These are phyloP conservation scores for Tiliacea citrago DNA, from an alignment of 2,888 invertebrate genomes.

Conservation along the genomic window DNA sequence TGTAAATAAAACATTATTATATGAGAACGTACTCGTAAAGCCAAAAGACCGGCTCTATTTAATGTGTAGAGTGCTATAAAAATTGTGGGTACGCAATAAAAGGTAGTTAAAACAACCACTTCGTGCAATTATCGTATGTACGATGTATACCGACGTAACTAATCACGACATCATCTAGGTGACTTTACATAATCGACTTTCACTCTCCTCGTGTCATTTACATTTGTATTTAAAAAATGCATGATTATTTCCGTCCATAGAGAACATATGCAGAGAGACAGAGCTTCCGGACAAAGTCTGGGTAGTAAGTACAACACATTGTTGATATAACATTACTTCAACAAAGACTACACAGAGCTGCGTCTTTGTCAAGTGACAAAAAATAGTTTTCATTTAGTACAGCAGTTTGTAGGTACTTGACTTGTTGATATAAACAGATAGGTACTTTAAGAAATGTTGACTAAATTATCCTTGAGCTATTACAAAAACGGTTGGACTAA, in stretches of 20 bases:
- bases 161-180: conserved; percentile 40
- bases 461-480: conserved; percentile 40
- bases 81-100: conserved; percentile 40
- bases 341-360: conserved; percentile 29
- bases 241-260: background rate
- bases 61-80: conserved; percentile 26
- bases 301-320: conserved; percentile 8
- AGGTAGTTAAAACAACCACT: conserved; percentile 26
- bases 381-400: conserved; percentile 36
- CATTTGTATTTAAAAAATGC: conserved; percentile 25
- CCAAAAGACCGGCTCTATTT: background rate
- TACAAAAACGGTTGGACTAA: conserved; percentile 45
- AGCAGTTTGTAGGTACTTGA: background rate
- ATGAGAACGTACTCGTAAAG: too few species aligned
- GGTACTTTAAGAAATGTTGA: conserved; percentile 25
- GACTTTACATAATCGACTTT: conserved; percentile 53
- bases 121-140: conserved; percentile 30
- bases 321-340: conserved; percentile 46
- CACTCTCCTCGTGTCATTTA: conserved; percentile 40
- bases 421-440: conserved; percentile 32
- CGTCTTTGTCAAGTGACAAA: conserved; percentile 46
- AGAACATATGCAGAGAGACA: background rate
- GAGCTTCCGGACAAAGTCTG: conserved; percentile 21
- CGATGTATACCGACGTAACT: conserved; percentile 13
- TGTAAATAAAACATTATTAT: background rate